Percentiles rank a stretch among this genome's conserved stretches.
These are phyloP conservation scores for Volucella bombylans DNA, from an alignment of 2,888 invertebrate genomes.

Conservation along the genomic window DNA sequence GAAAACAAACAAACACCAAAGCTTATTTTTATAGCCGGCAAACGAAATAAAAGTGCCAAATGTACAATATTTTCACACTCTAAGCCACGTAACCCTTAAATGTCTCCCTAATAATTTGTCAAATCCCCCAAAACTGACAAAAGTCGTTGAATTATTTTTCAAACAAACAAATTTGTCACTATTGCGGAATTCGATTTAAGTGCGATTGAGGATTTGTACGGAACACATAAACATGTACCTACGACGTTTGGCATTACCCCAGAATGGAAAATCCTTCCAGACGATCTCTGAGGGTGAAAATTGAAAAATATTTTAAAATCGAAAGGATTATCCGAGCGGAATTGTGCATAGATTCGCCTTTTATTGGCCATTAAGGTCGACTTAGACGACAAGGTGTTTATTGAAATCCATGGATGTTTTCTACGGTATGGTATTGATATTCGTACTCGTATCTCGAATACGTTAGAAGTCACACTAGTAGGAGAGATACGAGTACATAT, in stretches of 20 bases:
- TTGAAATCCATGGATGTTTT: slow-evolving; percentile 62
- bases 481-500: slow-evolving; percentile 2
- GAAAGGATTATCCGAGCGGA: slow-evolving; percentile 69
- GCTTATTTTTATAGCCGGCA: not conserved
- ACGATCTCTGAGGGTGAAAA: slow-evolving; percentile 52
- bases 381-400: slow-evolving; percentile 77
- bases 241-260: slow-evolving; percentile 6
- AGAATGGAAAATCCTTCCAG: slow-evolving; percentile 27
- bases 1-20: not conserved
- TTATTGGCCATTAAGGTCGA: slow-evolving; percentile 82
- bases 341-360: slow-evolving; percentile 79
- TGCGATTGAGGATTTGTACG: slow-evolving; percentile 57
- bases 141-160: slow-evolving; percentile 42
- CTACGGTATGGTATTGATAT: not conserved
- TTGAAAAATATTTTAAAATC: slow-evolving; percentile 71
- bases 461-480: slow-evolving; percentile 51
- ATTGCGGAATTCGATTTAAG: slow-evolving; percentile 65
- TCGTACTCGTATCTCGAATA: slow-evolving; percentile 39
- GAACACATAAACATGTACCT: slow-evolving; percentile 65
- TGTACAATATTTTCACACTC: slow-evolving; percentile 6
- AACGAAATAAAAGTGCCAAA: not conserved
- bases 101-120: not conserved
- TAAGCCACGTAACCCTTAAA: not conserved
- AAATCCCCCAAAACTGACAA: not conserved
- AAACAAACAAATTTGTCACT: slow-evolving; percentile 71